Evolutionary conservation across 2,113 vertebrate genomes (phyloP).

Genomic region (Pomatostomus ruficeps): DNA sequence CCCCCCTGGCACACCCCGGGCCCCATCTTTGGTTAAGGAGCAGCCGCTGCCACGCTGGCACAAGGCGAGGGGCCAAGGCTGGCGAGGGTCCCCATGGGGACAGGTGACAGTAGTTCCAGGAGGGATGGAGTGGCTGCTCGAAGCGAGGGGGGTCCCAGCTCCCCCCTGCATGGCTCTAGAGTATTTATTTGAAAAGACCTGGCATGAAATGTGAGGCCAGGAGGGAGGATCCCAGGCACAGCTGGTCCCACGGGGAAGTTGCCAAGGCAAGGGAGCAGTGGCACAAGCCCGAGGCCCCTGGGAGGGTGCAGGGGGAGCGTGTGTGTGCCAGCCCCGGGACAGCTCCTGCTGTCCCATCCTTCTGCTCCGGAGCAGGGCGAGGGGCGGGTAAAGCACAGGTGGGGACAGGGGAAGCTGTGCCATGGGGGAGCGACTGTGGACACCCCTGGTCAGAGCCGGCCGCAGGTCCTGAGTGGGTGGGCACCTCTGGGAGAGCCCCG

Average conservation of each 20-base stretch:
- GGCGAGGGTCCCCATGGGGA: not conserved
- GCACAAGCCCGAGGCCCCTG: not conserved
- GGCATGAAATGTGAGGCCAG: not conserved
- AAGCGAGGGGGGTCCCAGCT: not conserved
- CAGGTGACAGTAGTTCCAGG: not conserved
- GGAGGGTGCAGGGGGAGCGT: not conserved
- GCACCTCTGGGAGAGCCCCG: not conserved
- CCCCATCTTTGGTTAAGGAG: constrained; percentile 49
- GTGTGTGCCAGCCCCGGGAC: not conserved
- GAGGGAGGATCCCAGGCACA: not conserved
- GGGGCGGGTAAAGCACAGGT: not conserved
- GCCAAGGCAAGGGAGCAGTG: not conserved
- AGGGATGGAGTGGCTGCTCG: not conserved
- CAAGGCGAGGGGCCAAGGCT: not conserved
- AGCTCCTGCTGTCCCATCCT: not conserved
- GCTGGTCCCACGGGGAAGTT: fast-evolving
- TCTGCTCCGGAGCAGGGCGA: fast-evolving
- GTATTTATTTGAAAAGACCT: constrained; percentile 3
- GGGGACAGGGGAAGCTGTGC: not conserved
- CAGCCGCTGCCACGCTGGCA: not conserved
- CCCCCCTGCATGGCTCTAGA: constrained; percentile 35
- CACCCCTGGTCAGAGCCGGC: not conserved
- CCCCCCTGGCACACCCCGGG: not conserved
- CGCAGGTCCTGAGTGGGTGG: not conserved
- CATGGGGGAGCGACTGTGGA: not conserved